A percentile compares a stretch with the other conserved stretches of the same genome.
Evolutionary conservation across 2,113 vertebrate genomes (phyloP).

Genomic region (Panthera tigris): DNA sequence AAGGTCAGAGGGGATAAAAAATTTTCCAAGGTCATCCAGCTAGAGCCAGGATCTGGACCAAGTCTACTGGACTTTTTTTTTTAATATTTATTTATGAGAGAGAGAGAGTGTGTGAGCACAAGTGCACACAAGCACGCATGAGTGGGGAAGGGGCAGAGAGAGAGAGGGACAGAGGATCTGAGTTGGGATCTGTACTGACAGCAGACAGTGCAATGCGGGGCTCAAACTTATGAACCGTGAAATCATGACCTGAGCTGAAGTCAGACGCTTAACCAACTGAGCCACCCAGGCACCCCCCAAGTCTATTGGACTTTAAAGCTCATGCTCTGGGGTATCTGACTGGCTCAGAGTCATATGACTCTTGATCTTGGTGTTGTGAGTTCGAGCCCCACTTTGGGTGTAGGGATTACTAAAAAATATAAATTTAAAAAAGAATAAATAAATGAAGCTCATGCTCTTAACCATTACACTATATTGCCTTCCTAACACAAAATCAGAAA

Average conservation of each 20-base stretch:
- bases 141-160: too few relatives aligned
- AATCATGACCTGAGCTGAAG: too few relatives aligned
- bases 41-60: not conserved
- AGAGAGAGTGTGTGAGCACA: too few relatives aligned
- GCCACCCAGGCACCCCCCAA: too few relatives aligned
- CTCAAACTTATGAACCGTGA: too few relatives aligned
- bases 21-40: not conserved
- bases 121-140: too few relatives aligned
- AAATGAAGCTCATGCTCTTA: not conserved
- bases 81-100: too few relatives aligned
- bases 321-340: not conserved
- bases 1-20: conserved; percentile 22
- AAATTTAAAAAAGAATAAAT: not conserved
- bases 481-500: conserved; percentile 1
- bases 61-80: too few relatives aligned
- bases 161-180: too few relatives aligned
- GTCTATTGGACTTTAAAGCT: not conserved
- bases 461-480: not conserved
- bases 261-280: too few relatives aligned
- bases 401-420: not conserved
- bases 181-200: too few relatives aligned
- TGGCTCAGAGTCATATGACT: not conserved
- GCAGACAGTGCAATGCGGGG: too few relatives aligned
- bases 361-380: not conserved
- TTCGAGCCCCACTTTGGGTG: not conserved